Evolutionary conservation across 2,113 vertebrate genomes (phyloP), one percentile per base, ranked within the genome.

Genomic region (Ahaetulla prasina): DNA sequence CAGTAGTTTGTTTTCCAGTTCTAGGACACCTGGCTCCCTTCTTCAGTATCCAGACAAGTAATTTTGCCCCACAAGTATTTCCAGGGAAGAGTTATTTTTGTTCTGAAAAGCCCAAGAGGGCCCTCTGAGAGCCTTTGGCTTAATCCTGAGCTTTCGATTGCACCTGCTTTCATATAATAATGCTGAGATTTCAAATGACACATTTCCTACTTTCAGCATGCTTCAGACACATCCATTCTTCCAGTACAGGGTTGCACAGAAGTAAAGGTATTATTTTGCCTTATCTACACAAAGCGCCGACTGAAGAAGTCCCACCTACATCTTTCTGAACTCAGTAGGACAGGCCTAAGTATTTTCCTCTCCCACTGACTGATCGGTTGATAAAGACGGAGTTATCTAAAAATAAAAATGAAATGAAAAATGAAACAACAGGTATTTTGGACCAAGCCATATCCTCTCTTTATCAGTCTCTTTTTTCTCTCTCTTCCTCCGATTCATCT

Each of bases 51-150:
- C n/a, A 85, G 8, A 12, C 30, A 49, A 53, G 52, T 63, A 87
- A 50, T 45, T 86, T 9, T 54, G 23, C 52, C 23, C 18, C 39
- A 14, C 25, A 50, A 53, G 47, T 60, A 57, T 54, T 63, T 85
- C 53, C 52, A 35, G 35, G 53, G 90, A 89, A 18, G 30, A 35
- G 74, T 94, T 94, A 88, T 90, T 90, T 88, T 52, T 84, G 47
- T 88, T 57, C 91, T 92, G 63, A 47, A 85, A 89, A 92, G 55
- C 35, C 54, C 80, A 53, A 54, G 53, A 49, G 92, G 74, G n/a
- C 27, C 22, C 18, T 54, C 53, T n/a, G 55, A 90, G 55, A 7
- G 45, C 30, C 22, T 39, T 49, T 52, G 10, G 22, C 27, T 22
- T 85, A 30, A 92, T 30, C 52, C 25, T 3, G 10, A 54, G 16